phyloP scores from a whole-genome alignment of 2,113 vertebrate species.

The Globicephala melas region DNA sequence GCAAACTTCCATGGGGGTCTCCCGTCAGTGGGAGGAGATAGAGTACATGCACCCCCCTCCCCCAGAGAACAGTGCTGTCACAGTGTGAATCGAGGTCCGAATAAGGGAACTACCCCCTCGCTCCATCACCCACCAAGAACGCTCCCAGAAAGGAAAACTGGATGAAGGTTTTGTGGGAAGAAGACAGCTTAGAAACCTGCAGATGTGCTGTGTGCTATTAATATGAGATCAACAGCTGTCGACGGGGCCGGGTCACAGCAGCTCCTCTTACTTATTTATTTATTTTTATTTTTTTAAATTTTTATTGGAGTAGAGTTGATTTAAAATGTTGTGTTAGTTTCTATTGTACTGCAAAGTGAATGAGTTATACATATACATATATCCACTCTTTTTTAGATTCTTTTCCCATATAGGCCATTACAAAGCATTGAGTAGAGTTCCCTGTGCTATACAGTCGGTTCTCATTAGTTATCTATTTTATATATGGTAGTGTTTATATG shows the following conservation, averaged over 20 bases:
- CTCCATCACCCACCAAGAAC: not conserved
- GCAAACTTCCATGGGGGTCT: not conserved
- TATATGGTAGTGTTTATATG: no score
- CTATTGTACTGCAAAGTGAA: no score
- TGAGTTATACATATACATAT: no score
- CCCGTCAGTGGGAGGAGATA: not conserved
- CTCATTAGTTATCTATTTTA: no score
- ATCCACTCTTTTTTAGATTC: no score
- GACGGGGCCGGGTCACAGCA: fast-evolving
- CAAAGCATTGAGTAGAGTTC: no score
- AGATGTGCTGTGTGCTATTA: fast-evolving
- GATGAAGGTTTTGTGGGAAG: not conserved
- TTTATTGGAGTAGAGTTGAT: no score
- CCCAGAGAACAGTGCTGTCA: not conserved
- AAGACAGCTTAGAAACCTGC: not conserved
- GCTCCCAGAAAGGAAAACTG: not conserved
- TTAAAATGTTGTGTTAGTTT: no score
- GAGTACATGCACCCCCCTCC: not conserved
- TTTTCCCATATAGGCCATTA: no score
- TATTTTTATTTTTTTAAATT: no score
- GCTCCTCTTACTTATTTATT: not conserved
- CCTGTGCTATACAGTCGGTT: no score
- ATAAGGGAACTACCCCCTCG: not conserved
- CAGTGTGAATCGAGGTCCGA: not conserved
- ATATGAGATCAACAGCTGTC: not conserved